Evolutionary conservation across 2,113 vertebrate genomes (phyloP).

Genomic region (Paradoxurus hermaphroditus): DNA sequence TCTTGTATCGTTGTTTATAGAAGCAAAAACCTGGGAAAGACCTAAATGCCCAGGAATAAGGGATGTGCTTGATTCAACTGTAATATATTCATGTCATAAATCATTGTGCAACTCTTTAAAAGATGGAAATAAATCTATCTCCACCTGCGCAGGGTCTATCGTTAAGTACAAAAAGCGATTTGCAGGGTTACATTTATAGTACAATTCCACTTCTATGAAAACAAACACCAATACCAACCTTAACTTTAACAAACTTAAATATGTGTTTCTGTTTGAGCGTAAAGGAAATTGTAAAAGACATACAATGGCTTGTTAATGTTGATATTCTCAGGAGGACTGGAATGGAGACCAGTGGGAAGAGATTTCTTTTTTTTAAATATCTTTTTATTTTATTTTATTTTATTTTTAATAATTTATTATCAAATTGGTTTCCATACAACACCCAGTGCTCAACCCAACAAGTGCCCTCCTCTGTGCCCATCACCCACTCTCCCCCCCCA

Average conservation of each 20-base stretch:
- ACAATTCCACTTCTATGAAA: conserved; percentile 22
- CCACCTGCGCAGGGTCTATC: background rate
- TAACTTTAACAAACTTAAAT: no score
- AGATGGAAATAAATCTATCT: background rate
- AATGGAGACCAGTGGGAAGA: background rate
- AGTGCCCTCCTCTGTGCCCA: no score
- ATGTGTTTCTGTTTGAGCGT: background rate
- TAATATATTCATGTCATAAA: background rate
- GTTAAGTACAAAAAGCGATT: conserved; percentile 9
- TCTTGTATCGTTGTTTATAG: background rate
- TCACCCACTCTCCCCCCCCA: no score
- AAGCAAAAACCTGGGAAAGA: background rate
- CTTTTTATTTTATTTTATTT: no score
- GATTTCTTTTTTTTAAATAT: no score
- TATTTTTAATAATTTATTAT: no score
- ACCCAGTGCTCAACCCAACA: no score
- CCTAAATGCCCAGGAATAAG: background rate
- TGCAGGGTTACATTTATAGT: background rate
- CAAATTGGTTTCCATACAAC: no score
- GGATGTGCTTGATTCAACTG: background rate
- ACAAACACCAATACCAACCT: background rate
- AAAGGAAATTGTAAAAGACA: conserved; percentile 8
- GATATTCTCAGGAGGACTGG: background rate
- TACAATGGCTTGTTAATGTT: background rate
- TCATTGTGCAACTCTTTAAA: background rate